phyloP scores from a whole-genome alignment of 2,797 vertebrate genomes.

The Cygnus olor region DNA sequence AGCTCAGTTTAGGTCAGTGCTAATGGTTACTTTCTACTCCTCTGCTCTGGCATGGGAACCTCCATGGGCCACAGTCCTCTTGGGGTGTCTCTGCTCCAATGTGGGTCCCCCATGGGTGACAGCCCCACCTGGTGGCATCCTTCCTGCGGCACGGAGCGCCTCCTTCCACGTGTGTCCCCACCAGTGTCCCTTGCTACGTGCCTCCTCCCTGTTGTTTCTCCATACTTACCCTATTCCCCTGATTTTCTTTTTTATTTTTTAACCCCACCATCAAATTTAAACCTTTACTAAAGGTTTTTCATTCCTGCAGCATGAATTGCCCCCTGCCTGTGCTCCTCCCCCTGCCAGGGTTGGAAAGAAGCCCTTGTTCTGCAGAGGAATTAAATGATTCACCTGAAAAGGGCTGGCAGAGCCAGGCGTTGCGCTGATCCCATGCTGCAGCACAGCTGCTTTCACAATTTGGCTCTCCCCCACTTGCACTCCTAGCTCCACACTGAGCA shows the following conservation, averaged over 20 bases:
- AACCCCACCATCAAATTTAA: background rate
- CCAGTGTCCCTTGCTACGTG: accelerated
- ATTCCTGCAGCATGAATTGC: background rate
- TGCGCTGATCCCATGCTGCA: accelerated
- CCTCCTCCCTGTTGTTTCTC: background rate
- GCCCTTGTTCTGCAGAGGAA: background rate
- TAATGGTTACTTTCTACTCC: background rate
- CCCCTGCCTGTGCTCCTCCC: background rate
- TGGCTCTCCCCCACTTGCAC: background rate
- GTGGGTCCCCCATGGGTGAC: accelerated
- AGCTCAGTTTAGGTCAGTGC: background rate
- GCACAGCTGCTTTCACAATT: background rate
- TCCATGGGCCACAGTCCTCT: background rate
- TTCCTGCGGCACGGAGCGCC: background rate
- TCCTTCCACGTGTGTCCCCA: background rate
- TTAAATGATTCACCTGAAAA: background rate
- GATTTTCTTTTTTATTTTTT: background rate
- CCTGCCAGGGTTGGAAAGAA: background rate
- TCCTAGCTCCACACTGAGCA: background rate
- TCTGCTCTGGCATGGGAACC: background rate
- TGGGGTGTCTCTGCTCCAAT: background rate
- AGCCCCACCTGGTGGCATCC: background rate
- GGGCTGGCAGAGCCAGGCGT: background rate
- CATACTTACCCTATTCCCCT: background rate
- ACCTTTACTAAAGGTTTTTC: background rate